phyloP scores from a whole-genome alignment of 2,888 invertebrate species.

The Colletes collaris region DNA sequence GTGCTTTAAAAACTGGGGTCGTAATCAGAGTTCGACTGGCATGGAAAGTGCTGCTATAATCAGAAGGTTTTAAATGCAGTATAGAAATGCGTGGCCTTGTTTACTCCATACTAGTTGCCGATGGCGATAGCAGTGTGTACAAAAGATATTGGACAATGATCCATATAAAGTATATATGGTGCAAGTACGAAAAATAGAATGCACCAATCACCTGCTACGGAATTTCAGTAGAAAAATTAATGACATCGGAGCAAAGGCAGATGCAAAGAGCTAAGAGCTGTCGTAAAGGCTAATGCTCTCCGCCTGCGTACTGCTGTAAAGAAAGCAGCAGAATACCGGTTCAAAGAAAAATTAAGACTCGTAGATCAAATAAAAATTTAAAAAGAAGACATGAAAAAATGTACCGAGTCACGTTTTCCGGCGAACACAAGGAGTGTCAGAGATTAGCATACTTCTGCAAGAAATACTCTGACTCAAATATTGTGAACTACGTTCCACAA shows the following conservation, averaged over 20 bases:
- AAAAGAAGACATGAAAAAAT: conserved; percentile 6
- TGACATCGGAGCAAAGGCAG: background rate
- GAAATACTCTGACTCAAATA: background rate
- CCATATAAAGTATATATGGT: background rate
- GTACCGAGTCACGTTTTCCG: conserved; percentile 23
- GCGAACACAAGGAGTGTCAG: background rate
- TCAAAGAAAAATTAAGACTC: background rate
- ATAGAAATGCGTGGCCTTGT: conserved; percentile 50
- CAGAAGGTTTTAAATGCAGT: conserved; percentile 60
- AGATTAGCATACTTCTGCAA: background rate
- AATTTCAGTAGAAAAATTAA: conserved; percentile 54
- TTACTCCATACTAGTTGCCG: conserved; percentile 45
- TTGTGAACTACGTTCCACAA: background rate
- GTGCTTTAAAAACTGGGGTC: conserved; percentile 70
- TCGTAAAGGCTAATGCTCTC: background rate
- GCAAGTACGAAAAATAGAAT: conserved; percentile 21
- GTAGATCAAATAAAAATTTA: background rate
- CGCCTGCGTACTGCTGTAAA: background rate
- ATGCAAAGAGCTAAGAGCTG: background rate
- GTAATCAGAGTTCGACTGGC: background rate
- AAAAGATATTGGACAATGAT: conserved; percentile 10
- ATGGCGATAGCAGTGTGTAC: conserved; percentile 67
- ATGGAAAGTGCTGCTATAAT: conserved; percentile 56
- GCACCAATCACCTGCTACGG: conserved; percentile 24
- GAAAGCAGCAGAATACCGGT: background rate